Percentiles rank a stretch among this genome's conserved stretches.
These are phyloP conservation scores for Astropecten irregularis DNA, from an alignment of 53 echinoderm and acorn worm genomes.

Conservation along the genomic window DNA sequence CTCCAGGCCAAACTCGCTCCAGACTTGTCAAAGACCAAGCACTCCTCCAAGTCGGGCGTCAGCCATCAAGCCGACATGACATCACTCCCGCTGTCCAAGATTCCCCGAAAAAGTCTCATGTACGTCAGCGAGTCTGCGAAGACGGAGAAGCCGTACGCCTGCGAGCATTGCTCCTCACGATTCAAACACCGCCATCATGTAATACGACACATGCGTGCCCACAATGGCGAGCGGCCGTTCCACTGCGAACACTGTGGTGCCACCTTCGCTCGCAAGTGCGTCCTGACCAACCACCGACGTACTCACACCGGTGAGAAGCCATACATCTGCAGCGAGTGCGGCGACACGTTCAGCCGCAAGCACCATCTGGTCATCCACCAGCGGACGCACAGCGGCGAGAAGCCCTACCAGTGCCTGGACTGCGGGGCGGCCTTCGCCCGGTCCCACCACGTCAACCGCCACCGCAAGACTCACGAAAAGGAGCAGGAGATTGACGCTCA, in stretches of 20 bases:
- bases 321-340: slow-evolving; percentile 81
- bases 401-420: slow-evolving; percentile 72
- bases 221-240: slow-evolving; percentile 85
- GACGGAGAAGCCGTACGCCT: slow-evolving; percentile 65
- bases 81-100: neutral
- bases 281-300: slow-evolving; percentile 83
- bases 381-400: slow-evolving; percentile 84
- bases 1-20: neutral
- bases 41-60: neutral
- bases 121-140: neutral
- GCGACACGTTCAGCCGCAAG: slow-evolving; percentile 87
- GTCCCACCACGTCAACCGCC: slow-evolving; percentile 84
- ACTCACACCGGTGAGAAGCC: slow-evolving; percentile 84
- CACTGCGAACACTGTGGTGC: slow-evolving; percentile 83
- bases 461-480: slow-evolving; percentile 71
- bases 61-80: neutral
- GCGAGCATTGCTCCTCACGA: slow-evolving; percentile 73
- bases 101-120: neutral
- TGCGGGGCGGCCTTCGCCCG: slow-evolving; percentile 83
- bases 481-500: neutral
- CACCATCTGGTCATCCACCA: slow-evolving; percentile 85
- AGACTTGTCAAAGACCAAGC: neutral
- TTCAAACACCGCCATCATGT: slow-evolving; percentile 92
- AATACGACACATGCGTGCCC: slow-evolving; percentile 82
- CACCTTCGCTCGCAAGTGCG: slow-evolving; percentile 81